phyloP scores from a whole-genome alignment of 2,888 invertebrate genomes.

The Ectemnius lituratus region DNA sequence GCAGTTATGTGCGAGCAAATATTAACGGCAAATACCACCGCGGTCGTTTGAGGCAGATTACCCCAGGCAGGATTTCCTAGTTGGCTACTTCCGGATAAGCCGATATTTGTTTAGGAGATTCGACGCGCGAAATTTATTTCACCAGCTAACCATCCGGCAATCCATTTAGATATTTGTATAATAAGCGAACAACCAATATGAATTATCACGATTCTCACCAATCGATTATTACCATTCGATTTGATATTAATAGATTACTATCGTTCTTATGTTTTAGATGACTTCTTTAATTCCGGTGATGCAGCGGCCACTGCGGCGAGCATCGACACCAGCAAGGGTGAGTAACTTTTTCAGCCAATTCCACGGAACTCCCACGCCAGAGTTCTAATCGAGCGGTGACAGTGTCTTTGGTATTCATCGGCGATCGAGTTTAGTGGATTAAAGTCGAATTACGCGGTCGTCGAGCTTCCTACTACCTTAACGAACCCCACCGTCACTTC shows the following conservation, averaged over 20 bases:
- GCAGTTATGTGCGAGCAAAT: conserved; percentile 39
- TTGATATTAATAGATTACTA: too few species aligned
- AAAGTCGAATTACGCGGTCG: conserved; percentile 58
- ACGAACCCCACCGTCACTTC: conserved; percentile 38
- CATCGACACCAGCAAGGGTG: conserved; percentile 63
- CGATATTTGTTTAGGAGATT: conserved; percentile 52
- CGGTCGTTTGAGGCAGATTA: conserved; percentile 46
- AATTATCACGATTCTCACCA: conserved; percentile 40
- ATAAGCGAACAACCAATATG: conserved; percentile 41
- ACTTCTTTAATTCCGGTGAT: conserved; percentile 68
- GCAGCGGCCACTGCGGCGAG: conserved; percentile 48
- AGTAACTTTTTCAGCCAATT: conserved; percentile 63
- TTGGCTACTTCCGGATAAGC: conserved; percentile 48
- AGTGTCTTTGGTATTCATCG: conserved; percentile 64
- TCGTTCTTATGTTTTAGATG: conserved; percentile 67
- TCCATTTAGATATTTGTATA: conserved; percentile 51
- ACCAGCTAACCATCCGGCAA: conserved; percentile 43
- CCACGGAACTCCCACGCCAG: conserved; percentile 33
- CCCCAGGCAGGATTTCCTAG: conserved; percentile 32
- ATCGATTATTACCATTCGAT: too few species aligned
- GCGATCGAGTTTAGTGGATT: conserved; percentile 63
- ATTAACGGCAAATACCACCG: conserved; percentile 52
- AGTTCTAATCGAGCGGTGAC: conserved; percentile 51
- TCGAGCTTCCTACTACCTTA: conserved; percentile 33
- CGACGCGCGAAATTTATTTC: conserved; percentile 51